Conservation (phyloP, 2,888 invertebrate species). For the Caenorhabditis japonica region DNA sequence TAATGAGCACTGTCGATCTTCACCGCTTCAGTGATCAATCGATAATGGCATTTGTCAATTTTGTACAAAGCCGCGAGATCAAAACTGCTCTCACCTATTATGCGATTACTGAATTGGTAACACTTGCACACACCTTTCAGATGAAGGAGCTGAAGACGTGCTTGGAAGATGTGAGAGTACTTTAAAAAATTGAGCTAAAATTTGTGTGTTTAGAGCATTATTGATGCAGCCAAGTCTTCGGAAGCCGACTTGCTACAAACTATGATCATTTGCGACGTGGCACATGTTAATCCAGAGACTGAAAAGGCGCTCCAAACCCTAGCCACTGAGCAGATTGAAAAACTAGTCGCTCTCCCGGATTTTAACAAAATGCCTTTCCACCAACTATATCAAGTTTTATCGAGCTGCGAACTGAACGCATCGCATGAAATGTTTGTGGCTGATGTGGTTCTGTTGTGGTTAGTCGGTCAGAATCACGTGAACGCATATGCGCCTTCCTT, state of each 20-base stretch:
- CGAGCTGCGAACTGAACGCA: constrained; percentile 44
- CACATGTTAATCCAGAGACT: constrained; percentile 36
- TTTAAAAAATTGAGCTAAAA: not conserved
- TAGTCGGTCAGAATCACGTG: constrained; percentile 40
- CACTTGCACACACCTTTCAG: constrained; percentile 46
- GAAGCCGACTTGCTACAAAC: constrained; percentile 50
- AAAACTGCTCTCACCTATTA: constrained; percentile 44
- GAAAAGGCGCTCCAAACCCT: constrained; percentile 34
- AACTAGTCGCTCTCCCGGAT: constrained; percentile 43
- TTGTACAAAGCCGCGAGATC: constrained; percentile 35
- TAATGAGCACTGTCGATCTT: constrained; percentile 44
- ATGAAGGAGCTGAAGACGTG: constrained; percentile 40
- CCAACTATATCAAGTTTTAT: constrained; percentile 44
- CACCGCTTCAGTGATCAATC: constrained; percentile 52
- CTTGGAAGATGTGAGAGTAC: constrained; percentile 36
- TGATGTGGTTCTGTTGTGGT: constrained; percentile 53
- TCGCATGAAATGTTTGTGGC: constrained; percentile 50
- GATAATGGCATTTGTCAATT: constrained; percentile 48
- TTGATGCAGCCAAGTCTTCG: constrained; percentile 37
- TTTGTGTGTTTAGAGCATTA: constrained; percentile 20
- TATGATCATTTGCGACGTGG: constrained; percentile 45
- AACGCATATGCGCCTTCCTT: constrained; percentile 26
- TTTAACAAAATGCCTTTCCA: constrained; percentile 41
- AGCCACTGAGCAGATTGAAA: constrained; percentile 38
- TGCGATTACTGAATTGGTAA: constrained; percentile 45